phyloP scores from a whole-genome alignment of 2,888 invertebrate species.

The Stenodera caucasica region DNA sequence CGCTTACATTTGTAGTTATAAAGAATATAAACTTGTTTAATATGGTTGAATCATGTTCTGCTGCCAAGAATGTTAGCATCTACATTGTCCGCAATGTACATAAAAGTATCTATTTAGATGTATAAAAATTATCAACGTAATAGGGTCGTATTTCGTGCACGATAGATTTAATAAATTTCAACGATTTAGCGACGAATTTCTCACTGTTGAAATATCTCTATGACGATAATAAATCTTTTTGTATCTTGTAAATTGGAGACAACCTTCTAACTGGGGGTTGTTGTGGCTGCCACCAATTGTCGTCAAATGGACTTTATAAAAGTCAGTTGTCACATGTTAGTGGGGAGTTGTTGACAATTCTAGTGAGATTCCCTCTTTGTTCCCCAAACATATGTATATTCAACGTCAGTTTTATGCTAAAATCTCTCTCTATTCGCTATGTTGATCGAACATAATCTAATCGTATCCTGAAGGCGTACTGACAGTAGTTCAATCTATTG shows the following conservation, averaged over 20 bases:
- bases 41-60: not conserved
- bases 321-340: conserved; percentile 33
- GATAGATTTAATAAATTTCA: conserved; percentile 23
- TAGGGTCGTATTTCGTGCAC: conserved; percentile 11
- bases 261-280: not conserved
- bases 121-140: conserved; percentile 17
- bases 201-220: conserved; percentile 14
- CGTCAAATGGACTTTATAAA: conserved; percentile 35
- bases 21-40: not conserved
- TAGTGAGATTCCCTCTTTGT: conserved; percentile 23
- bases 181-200: conserved; percentile 17
- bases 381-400: conserved; percentile 20
- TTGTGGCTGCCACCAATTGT: not conserved
- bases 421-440: conserved; percentile 26
- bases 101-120: conserved; percentile 11
- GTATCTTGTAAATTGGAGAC: conserved; percentile 1
- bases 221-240: conserved; percentile 12
- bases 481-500: conserved; percentile 4
- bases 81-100: conserved; percentile 13
- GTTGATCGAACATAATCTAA: conserved; percentile 29
- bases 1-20: too few species aligned
- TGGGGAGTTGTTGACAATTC: not conserved
- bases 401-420: conserved; percentile 37
- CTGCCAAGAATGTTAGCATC: conserved; percentile 1
- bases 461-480: conserved; percentile 4